Evolutionary conservation across 1,140 invertebrate genomes (phyloP).

Genomic region (Drosophila micromelanica): DNA sequence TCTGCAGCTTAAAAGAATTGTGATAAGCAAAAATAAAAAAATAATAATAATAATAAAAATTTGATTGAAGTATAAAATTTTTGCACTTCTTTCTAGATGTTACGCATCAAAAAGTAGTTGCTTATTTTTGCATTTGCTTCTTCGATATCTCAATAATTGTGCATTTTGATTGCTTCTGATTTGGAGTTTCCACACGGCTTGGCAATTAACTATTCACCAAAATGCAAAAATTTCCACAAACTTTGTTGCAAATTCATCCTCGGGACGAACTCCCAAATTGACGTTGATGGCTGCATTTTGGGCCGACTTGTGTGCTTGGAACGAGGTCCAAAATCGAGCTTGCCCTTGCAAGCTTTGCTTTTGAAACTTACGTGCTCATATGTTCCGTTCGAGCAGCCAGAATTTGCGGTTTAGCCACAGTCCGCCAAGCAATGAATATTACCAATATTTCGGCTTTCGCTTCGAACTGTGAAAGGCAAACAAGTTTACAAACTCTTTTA

Average conservation of each 20-base stretch:
- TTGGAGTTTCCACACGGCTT: slow-evolving; percentile 15
- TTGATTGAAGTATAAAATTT: too few species aligned
- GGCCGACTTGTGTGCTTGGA: slow-evolving; percentile 30
- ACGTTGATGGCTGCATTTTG: slow-evolving; percentile 13
- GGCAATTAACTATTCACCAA: slow-evolving; percentile 27
- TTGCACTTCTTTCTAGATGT: too few species aligned
- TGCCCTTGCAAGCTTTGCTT: slow-evolving; percentile 48
- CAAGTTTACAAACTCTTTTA: slow-evolving; percentile 5
- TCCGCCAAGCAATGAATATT: slow-evolving; percentile 40
- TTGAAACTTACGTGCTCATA: slow-evolving; percentile 55
- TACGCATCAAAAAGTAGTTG: too few species aligned
- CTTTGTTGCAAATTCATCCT: slow-evolving; percentile 40
- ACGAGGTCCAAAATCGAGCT: slow-evolving; percentile 41
- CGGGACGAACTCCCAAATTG: neutral
- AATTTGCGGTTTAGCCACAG: slow-evolving; percentile 55
- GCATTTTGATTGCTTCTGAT: slow-evolving; percentile 3
- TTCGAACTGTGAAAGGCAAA: slow-evolving; percentile 41
- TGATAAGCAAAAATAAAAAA: too few species aligned
- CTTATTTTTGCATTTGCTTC: neutral
- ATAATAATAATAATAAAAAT: too few species aligned
- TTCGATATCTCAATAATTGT: neutral
- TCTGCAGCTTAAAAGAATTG: too few species aligned
- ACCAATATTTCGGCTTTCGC: slow-evolving; percentile 59
- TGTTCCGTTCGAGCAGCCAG: slow-evolving; percentile 38
- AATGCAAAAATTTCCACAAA: slow-evolving; percentile 22